phyloP scores from a whole-genome alignment of 2,888 invertebrate species.

The Zootermopsis nevadensis region DNA sequence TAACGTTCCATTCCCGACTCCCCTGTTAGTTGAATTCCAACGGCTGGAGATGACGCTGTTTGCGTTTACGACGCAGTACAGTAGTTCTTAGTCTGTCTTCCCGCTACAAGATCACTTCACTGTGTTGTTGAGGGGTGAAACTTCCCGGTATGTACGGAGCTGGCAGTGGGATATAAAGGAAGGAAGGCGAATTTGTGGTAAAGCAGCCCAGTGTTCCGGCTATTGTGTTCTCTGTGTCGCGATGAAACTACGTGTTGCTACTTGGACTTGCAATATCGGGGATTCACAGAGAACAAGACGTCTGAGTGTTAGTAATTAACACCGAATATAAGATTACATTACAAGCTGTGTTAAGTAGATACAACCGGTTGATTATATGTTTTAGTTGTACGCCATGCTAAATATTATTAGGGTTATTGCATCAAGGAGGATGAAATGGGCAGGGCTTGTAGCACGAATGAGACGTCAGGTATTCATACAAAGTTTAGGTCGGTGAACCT shows the following conservation, averaged over 20 bases:
- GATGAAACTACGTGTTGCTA: neutral
- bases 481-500: too few species aligned
- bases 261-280: neutral
- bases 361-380: too few species aligned
- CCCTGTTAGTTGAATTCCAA: conserved; percentile 55
- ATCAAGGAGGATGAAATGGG: too few species aligned
- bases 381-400: too few species aligned
- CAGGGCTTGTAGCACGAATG: too few species aligned
- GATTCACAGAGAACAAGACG: neutral
- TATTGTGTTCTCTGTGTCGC: neutral
- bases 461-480: too few species aligned
- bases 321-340: too few species aligned
- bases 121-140: conserved; percentile 40
- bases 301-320: too few species aligned
- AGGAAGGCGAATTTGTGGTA: conserved; percentile 36
- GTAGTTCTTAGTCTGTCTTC: conserved; percentile 43
- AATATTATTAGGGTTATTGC: too few species aligned
- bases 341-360: too few species aligned
- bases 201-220: neutral
- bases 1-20: conserved; percentile 48
- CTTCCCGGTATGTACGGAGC: conserved; percentile 24
- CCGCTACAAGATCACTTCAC: conserved; percentile 13
- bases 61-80: conserved; percentile 53
- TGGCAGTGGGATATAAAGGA: conserved; percentile 17
- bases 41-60: conserved; percentile 55